Base-by-base conservation (phyloP, 2,797 vertebrate genomes). In the Siniperca scherzeri region DNA sequence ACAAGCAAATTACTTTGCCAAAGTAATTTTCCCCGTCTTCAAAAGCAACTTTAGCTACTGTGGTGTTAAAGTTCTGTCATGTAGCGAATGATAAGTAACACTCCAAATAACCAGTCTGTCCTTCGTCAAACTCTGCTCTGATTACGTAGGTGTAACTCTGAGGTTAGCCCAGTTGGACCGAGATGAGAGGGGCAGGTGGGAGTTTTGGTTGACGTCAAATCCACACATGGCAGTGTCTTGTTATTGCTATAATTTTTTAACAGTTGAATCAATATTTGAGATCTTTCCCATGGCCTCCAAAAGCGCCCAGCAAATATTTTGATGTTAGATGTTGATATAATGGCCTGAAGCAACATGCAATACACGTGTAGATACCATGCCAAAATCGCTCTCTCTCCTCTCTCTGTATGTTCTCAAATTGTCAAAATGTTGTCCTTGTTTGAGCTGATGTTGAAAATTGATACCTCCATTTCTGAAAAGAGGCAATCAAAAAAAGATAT, bases 271-370 rank as follows among this genome's bases (percentile, higher is more conserved):
- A 8, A 81, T 81, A 56, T 6, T 25, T 55, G 44, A 61, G 30
- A 53, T 42, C 50, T 65, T 78, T 66, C 74, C 66, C 62, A 60
- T 70, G 74, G 42, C 48, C 81, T 56, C n/a, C n/a, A 2, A 55
- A 55, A 55, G 38, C 44, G 2, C 16, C 7, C 8, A 11, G 25
- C 68, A 65, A 81, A 73, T 82, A 68, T 82, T 78, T 68, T 21
- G 25, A 53, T 53, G 61, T 60, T 42, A 40, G 25, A 33, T 70
- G 68, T 53, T 42, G 74, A 70, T 19, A 42, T 57, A 22, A 21
- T 48, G 72, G 10, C 40, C 33, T 13, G 40, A 65, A 50, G 33
- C 60, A 66, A 44, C 30, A 36, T 52, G 52, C 33, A 66, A 50
- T 7, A 36, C 60, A 42, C 5, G 3, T 40, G 30, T 12, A 64